Conservation (phyloP, 2,113 vertebrate genomes). For the Phalacrocorax brasilianus region DNA sequence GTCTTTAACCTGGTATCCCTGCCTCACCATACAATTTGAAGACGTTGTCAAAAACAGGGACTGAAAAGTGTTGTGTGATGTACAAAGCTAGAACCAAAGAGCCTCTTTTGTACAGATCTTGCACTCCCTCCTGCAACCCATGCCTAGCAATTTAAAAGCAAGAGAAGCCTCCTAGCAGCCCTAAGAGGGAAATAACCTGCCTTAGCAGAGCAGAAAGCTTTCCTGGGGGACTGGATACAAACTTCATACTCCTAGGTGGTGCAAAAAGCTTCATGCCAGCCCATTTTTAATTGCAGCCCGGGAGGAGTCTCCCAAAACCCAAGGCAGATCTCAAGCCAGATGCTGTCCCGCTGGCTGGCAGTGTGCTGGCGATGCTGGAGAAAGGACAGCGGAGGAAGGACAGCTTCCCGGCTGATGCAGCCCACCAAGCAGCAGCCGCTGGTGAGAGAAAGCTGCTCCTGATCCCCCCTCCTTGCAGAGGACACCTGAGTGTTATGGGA, state of each 20-base stretch:
- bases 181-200: neutral
- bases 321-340: neutral
- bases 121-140: fast-evolving
- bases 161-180: neutral
- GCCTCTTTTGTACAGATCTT: neutral
- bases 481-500: neutral
- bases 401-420: neutral
- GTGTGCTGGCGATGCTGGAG: neutral
- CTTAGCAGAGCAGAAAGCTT: neutral
- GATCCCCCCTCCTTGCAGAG: neutral
- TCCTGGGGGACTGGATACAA: neutral
- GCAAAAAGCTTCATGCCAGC: neutral
- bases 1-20: neutral
- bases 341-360: fast-evolving
- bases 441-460: neutral
- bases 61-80: neutral
- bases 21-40: neutral
- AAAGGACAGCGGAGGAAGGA: neutral
- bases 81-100: neutral
- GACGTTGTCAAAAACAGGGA: neutral
- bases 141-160: neutral
- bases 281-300: neutral
- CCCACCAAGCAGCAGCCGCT: neutral
- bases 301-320: neutral
- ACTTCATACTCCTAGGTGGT: neutral